Base-by-base conservation (phyloP, 2,888 invertebrate species). In the Drymonia ruficornis region DNA sequence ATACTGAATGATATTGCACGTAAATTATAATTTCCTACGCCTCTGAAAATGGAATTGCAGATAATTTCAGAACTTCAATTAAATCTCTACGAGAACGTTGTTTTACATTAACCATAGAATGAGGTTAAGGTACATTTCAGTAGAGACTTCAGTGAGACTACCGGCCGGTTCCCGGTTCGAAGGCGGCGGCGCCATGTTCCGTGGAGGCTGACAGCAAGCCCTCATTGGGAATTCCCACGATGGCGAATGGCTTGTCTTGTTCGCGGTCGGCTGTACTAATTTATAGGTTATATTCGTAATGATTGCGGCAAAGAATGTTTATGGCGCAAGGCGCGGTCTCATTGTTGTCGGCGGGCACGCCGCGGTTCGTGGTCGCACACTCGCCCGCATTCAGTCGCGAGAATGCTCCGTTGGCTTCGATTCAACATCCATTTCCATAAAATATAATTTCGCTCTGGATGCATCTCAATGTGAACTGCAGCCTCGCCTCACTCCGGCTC, bases 241-340 rank as follows among this genome's bases (percentile, higher is more conserved):
- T 80, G 73, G 65, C 76, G 74, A 73, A 67, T 79, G 72, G 74
- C 78, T 75, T 78, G 80, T 77, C 78, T 76, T 78, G 80, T 77
- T 80, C 73, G 70, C 78, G 80, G 82, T 84, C 87, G 86, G 85
- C 80, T 73, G 81, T 69, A 78, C 84, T 89, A 90, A 90, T 90
- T 91, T 91, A 89, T 88, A 88, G 87, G 86, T 89, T 87, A 90
- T 88, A 89, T 89, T 87, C 85, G 84, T 84, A 89, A 87, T 87
- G 85, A 89, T 87, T 85, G 87, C 79, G 81, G 81, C 87, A 85
- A 91, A 90, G 88, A 91, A 91, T 90, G 90, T 90, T 87, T 89
- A 89, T 87, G 82, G 84, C 81, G 77, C 81, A 83, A 86, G 91
- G 89, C 83, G 89, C 86, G 89, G 89, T 87, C 86, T 87, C 80